A percentile compares a stretch with the other conserved stretches of the same genome.
phyloP scores from a whole-genome alignment of 2,888 invertebrate species.

The Diadegma fenestrale region DNA sequence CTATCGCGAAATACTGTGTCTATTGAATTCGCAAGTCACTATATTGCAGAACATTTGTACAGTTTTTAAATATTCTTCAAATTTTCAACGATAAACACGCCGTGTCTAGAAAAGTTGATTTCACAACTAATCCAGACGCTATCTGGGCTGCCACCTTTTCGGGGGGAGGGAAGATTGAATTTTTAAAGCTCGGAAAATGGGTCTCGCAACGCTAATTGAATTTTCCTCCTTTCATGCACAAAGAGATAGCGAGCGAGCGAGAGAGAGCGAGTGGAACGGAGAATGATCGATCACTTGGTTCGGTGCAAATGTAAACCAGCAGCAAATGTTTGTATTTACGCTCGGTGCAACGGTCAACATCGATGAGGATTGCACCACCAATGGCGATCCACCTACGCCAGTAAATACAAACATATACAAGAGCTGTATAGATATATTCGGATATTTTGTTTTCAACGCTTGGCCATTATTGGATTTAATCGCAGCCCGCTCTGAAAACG shows the following conservation, averaged over 20 bases:
- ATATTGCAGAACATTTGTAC: background rate
- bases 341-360: constrained; percentile 26
- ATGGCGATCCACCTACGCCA: constrained; percentile 6
- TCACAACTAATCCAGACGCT: background rate
- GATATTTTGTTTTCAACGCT: constrained; percentile 34
- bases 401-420: background rate
- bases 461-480: constrained; percentile 41
- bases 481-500: constrained; percentile 3
- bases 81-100: background rate
- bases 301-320: constrained; percentile 5
- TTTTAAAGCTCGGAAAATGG: constrained; percentile 25
- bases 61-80: background rate
- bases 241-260: background rate
- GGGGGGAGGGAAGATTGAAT: background rate
- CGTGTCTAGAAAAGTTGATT: background rate
- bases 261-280: background rate
- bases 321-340: constrained; percentile 54
- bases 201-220: constrained; percentile 35
- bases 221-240: constrained; percentile 12
- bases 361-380: constrained; percentile 16
- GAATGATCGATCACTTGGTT: constrained; percentile 40
- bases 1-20: background rate
- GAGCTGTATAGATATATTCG: background rate
- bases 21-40: background rate
- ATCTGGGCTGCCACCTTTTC: background rate